A percentile compares a stretch with the other conserved stretches of the same genome.
Evolutionary conservation across 2,113 vertebrate genomes (phyloP).

Genomic region (Serinus canaria): DNA sequence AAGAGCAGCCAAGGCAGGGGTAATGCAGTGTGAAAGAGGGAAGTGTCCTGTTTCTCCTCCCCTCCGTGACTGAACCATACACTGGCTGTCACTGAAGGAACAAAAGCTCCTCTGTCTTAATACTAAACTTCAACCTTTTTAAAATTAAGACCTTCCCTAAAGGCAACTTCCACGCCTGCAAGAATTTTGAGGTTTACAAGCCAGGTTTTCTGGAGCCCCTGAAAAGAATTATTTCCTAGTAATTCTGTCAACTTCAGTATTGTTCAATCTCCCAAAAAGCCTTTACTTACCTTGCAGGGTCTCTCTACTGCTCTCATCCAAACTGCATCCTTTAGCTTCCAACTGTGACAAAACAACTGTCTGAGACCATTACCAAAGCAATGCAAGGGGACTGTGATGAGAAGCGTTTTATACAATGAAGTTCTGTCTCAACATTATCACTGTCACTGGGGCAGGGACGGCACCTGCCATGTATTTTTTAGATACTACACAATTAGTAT

Average conservation of each 20-base stretch:
- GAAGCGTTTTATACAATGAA: neutral
- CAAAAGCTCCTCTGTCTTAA: neutral
- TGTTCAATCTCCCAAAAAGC: neutral
- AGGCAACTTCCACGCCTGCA: accelerated
- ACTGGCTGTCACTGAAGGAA: neutral
- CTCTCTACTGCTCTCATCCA: neutral
- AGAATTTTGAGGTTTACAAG: neutral
- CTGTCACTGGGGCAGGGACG: neutral
- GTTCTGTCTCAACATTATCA: neutral
- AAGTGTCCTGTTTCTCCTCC: neutral
- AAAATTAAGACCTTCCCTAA: neutral
- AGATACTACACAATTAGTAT: neutral
- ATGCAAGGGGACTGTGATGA: accelerated
- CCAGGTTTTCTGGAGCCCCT: neutral
- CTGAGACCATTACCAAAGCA: neutral
- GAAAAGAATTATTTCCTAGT: neutral
- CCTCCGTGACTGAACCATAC: neutral
- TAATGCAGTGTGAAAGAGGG: neutral
- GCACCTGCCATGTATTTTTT: neutral
- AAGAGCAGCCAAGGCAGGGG: neutral
- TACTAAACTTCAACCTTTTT: neutral
- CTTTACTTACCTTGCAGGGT: neutral
- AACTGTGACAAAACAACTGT: neutral
- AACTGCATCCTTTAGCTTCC: neutral
- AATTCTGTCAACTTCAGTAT: neutral